A percentile compares a stretch with the other conserved stretches of the same genome.
phyloP scores from a whole-genome alignment of 2,888 invertebrate species.

The Agriotes lineatus region DNA sequence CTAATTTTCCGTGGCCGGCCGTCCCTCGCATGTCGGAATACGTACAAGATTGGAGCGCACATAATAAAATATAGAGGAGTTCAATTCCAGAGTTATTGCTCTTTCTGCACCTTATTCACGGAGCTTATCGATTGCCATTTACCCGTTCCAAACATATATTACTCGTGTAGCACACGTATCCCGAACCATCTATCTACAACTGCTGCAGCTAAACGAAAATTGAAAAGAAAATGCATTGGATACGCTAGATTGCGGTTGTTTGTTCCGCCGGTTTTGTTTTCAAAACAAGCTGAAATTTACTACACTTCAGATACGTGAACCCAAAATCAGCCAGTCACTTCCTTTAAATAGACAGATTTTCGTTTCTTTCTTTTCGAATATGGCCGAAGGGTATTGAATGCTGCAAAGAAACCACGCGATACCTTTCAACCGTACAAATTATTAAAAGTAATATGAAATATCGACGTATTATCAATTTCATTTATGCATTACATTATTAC shows the following conservation, averaged over 20 bases:
- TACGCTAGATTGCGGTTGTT: slow-evolving; percentile 37
- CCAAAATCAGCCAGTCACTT: not conserved
- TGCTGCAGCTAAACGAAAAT: slow-evolving; percentile 44
- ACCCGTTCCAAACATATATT: slow-evolving; percentile 51
- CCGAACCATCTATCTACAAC: slow-evolving; percentile 46
- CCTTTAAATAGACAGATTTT: not conserved
- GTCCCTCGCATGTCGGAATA: not conserved
- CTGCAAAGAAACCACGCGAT: too few relatives aligned
- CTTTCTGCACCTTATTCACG: slow-evolving; percentile 52
- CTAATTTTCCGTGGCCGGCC: not conserved
- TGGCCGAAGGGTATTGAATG: too few relatives aligned
- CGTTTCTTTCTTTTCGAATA: not conserved
- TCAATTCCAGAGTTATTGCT: slow-evolving; percentile 52
- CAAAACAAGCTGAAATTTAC: slow-evolving; percentile 27
- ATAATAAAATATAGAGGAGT: slow-evolving; percentile 48
- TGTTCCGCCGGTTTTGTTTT: slow-evolving; percentile 23
- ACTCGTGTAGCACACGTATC: slow-evolving; percentile 50
- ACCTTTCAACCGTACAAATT: too few relatives aligned
- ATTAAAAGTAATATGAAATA: too few relatives aligned
- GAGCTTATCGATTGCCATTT: slow-evolving; percentile 55
- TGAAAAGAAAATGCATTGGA: slow-evolving; percentile 44
- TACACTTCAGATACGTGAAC: not conserved
- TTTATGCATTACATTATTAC: too few relatives aligned
- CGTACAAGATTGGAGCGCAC: slow-evolving; percentile 31
- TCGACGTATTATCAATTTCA: not conserved